Evolutionary conservation across 2,888 invertebrate genomes (phyloP), one percentile per base, ranked within the genome.

Genomic region (Macroteleia sp.): DNA sequence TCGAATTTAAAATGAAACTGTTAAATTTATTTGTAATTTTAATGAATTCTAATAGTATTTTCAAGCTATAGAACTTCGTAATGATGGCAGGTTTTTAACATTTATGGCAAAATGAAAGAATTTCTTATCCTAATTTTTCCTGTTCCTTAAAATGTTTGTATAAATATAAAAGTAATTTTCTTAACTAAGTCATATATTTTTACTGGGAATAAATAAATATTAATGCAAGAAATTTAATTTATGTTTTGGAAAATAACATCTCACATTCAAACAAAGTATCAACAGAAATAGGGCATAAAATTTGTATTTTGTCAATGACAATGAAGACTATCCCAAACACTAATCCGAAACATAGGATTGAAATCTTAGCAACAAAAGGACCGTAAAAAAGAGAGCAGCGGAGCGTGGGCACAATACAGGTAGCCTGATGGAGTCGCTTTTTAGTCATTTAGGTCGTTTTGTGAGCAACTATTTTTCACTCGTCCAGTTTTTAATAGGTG

Each of bases 401-500:
- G 81, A 70, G 62, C 62, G 64, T 64, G 64, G 81, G 76, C 80
- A 82, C 83, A 87, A 87, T 82, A 88, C 89, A 86, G 89, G 90
- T 90, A 90, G 88, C 89, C 62, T 59, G 46, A 54, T 41, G 62
- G 75, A 77, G 73, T 70, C 77, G 59, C 50, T 32, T 74, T 56
- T 71, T 67, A 67, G 41, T 44, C 64, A 39, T 79, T 79, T 77
- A 80, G 83, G 78, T 86, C 78, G 74, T 87, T 87, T 86, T 85
- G 82, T 85, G 81, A 17, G 50, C 87, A 78, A 85, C 87, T 85
- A 89, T 90, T 90, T 91, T 90, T 91, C 90, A 90, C 88, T 89
- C 89, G 87, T 87, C 88, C 87, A 87, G 85, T 89, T 90, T 90
- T 91, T 90, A 90, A 90, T 90, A 90, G 89, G 76, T 83, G 85